A percentile compares a stretch with the other conserved stretches of the same genome.
Conservation (phyloP, 2,113 vertebrate genomes). For the Protobothrops mucrosquamatus region DNA sequence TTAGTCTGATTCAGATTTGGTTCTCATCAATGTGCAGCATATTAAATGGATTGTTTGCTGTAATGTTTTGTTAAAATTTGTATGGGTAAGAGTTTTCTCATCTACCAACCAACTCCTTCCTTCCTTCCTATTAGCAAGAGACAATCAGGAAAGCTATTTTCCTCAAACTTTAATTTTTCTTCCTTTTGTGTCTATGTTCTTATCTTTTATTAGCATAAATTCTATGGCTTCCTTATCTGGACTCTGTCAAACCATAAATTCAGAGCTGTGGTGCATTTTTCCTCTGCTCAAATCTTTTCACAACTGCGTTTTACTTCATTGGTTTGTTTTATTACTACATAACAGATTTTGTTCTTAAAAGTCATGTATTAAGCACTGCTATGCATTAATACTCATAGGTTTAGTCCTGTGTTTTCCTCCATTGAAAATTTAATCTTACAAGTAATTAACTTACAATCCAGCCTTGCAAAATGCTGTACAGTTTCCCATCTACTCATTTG, state of each 20-base stretch:
- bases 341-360: conserved; percentile 34
- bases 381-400: background rate
- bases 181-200: conserved; percentile 54
- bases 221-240: conserved; percentile 51
- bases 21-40: conserved; percentile 2
- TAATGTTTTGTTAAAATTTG: conserved; percentile 20
- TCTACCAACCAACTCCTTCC: background rate
- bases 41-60: conserved; percentile 23
- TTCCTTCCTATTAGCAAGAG: background rate
- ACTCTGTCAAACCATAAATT: conserved; percentile 39
- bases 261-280: conserved; percentile 24
- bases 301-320: conserved; percentile 15
- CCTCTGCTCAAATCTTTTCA: conserved; percentile 29
- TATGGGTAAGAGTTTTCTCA: conserved; percentile 26
- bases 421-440: conserved; percentile 29
- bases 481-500: background rate
- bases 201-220: conserved; percentile 55
- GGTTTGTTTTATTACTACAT: background rate
- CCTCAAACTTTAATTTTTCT: conserved; percentile 40
- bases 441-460: background rate
- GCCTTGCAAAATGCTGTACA: background rate
- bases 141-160: conserved; percentile 34
- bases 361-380: conserved; percentile 16
- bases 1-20: conserved; percentile 34
- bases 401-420: conserved; percentile 10